Conservation (phyloP, 2,888 invertebrate genomes). For the Arenicola marina region DNA sequence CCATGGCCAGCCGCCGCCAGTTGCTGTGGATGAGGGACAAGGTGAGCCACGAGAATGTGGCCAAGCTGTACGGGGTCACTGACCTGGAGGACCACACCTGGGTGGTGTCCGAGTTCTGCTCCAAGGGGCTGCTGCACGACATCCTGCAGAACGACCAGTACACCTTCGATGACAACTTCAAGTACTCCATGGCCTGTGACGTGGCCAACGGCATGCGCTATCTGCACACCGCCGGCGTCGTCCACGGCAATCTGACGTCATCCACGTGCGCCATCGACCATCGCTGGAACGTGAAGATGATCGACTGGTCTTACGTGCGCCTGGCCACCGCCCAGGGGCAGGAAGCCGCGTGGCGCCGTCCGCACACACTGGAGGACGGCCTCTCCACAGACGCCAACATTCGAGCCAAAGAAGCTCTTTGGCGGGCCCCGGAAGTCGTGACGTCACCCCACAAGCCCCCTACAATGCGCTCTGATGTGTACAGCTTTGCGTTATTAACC, state of each 20-base stretch:
- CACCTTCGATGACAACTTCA: constrained; percentile 43
- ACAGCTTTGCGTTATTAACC: constrained; percentile 45
- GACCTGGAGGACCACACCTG: constrained; percentile 33
- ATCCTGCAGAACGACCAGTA: constrained; percentile 45
- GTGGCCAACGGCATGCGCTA: constrained; percentile 41
- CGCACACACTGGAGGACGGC: background rate
- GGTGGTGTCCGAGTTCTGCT: constrained; percentile 43
- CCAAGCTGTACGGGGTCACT: constrained; percentile 50
- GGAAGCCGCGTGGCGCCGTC: background rate
- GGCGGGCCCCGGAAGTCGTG: constrained; percentile 47
- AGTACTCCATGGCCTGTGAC: constrained; percentile 36
- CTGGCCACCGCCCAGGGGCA: constrained; percentile 20
- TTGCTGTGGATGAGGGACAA: constrained; percentile 45
- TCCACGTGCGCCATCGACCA: constrained; percentile 49
- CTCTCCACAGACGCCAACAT: constrained; percentile 18
- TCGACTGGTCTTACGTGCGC: constrained; percentile 47
- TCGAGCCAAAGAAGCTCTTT: constrained; percentile 4
- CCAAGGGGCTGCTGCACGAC: constrained; percentile 44
- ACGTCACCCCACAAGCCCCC: constrained; percentile 31
- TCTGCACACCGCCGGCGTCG: constrained; percentile 46
- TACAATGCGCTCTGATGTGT: constrained; percentile 41
- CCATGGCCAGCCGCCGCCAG: constrained; percentile 30
- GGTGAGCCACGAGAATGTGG: constrained; percentile 44
- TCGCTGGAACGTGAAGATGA: constrained; percentile 52
- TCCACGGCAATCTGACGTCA: constrained; percentile 51